Conservation (phyloP, 1,140 invertebrate species). For the Mycetomoellerius zeteki region DNA sequence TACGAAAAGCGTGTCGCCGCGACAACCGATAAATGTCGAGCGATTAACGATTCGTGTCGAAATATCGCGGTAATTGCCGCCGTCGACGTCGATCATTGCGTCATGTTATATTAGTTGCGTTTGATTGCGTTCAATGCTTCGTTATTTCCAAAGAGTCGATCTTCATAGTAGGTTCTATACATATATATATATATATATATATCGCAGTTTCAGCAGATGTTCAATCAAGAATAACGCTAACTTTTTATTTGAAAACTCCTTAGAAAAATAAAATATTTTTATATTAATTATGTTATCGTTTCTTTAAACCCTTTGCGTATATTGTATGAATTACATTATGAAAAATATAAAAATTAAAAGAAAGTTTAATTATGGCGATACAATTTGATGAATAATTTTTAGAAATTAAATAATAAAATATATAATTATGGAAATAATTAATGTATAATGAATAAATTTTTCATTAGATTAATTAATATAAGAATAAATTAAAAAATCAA, state of each 20-base stretch:
- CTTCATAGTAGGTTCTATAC: neutral
- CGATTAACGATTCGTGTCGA: conserved; percentile 60
- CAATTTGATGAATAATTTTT: conserved; percentile 9
- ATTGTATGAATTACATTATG: neutral
- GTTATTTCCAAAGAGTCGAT: conserved; percentile 7
- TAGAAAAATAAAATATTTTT: neutral
- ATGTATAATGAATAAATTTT: conserved; percentile 1
- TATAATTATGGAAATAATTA: neutral
- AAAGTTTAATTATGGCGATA: neutral
- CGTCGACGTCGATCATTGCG: conserved; percentile 56
- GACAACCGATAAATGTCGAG: conserved; percentile 55
- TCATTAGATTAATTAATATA: conserved; percentile 21
- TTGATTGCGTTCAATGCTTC: conserved; percentile 50
- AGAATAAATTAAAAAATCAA: conserved; percentile 23
- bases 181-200: neutral
- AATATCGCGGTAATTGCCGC: conserved; percentile 47
- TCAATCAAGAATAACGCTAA: conserved; percentile 2
- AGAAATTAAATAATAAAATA: neutral
- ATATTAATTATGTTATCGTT: neutral
- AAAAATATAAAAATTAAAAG: neutral
- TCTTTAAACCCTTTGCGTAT: neutral
- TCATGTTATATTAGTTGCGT: conserved; percentile 49
- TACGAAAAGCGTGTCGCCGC: conserved; percentile 51
- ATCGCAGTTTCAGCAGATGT: conserved; percentile 4
- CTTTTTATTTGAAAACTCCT: neutral